A percentile compares a stretch with the other conserved stretches of the same genome.
Conservation (phyloP, 2,113 vertebrate species). For the Clinocottus analis region DNA sequence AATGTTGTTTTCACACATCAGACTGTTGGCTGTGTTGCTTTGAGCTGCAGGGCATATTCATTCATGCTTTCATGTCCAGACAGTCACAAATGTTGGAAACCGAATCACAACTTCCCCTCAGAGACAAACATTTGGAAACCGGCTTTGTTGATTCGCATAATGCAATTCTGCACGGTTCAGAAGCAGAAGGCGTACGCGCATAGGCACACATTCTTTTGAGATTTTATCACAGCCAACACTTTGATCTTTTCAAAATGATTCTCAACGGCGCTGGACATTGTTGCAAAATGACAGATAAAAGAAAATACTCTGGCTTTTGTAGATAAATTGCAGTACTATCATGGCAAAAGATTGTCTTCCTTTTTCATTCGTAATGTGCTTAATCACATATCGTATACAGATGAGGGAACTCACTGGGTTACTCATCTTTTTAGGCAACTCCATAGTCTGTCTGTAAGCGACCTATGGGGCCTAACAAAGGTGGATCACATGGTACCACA, state of each 20-base stretch:
- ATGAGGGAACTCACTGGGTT: not conserved
- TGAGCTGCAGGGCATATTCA: slow-evolving; percentile 30
- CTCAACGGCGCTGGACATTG: slow-evolving; percentile 31
- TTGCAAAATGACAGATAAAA: slow-evolving; percentile 32
- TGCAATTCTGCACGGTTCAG: slow-evolving; percentile 42
- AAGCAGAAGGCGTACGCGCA: slow-evolving; percentile 9
- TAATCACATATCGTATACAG: not conserved
- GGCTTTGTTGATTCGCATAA: slow-evolving; percentile 60
- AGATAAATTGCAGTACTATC: slow-evolving; percentile 15
- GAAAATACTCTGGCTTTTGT: not conserved
- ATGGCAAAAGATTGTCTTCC: not conserved
- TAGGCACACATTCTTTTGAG: slow-evolving; percentile 19
- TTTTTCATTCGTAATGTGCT: not conserved
- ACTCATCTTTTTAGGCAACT: not conserved
- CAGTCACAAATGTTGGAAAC: slow-evolving; percentile 27
- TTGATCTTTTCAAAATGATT: slow-evolving; percentile 39
- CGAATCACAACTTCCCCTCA: slow-evolving; percentile 32
- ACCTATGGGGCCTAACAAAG: not conserved
- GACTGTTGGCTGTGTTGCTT: slow-evolving; percentile 12
- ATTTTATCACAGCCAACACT: slow-evolving; percentile 41
- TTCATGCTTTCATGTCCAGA: slow-evolving; percentile 39
- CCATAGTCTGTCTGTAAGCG: not conserved
- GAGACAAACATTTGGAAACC: slow-evolving; percentile 22
- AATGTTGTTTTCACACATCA: not conserved
- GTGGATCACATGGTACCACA: not conserved